Conservation (phyloP, 2,113 vertebrate genomes). For the Daboia siamensis region DNA sequence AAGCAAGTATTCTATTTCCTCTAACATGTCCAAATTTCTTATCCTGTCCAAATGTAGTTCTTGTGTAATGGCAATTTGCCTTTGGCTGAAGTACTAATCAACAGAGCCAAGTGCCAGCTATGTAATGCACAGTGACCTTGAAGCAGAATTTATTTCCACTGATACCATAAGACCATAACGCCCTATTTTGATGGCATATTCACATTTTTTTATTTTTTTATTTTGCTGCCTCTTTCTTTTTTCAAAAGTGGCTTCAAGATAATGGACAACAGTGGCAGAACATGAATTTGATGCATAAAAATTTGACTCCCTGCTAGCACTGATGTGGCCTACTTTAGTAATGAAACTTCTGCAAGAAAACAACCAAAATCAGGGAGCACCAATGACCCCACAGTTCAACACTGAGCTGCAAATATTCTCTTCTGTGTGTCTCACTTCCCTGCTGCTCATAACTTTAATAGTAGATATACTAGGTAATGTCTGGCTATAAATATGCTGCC, state of each 20-base stretch:
- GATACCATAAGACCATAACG: constrained; percentile 26
- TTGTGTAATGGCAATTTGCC: constrained; percentile 52
- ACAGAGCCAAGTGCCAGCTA: constrained; percentile 49
- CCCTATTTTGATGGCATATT: neutral
- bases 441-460: neutral
- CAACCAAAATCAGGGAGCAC: neutral
- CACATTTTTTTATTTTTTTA: neutral
- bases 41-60: constrained; percentile 47
- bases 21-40: constrained; percentile 39
- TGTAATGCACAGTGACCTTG: constrained; percentile 35
- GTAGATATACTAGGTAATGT: neutral
- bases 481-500: neutral
- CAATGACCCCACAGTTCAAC: neutral
- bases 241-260: neutral
- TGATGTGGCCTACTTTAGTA: neutral
- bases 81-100: constrained; percentile 48
- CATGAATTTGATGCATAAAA: neutral
- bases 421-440: neutral
- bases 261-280: neutral
- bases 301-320: neutral
- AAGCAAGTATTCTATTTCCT: constrained; percentile 46
- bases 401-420: neutral
- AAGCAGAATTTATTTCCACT: constrained; percentile 39
- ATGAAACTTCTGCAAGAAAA: neutral
- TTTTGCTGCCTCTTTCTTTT: neutral